Evolutionary conservation across 2,113 vertebrate species (phyloP), one percentile per base, ranked within the genome.

Genomic region (Clarias macrocephalus): DNA sequence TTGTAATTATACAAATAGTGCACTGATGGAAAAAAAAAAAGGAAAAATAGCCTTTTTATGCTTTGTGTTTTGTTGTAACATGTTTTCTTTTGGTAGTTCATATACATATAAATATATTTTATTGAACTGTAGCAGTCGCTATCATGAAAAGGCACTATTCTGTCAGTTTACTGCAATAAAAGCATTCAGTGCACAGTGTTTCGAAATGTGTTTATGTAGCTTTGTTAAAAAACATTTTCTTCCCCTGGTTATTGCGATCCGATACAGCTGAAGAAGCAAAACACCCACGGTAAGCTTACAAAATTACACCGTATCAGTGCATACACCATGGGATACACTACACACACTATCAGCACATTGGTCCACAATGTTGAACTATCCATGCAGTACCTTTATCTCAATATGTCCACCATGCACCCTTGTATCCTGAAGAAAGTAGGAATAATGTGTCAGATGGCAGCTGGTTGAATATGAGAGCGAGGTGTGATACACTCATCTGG

Each of bases 81-180:
- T 85, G 85, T 92, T 92, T 85, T 25, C 28, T 91, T 94, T 93
- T 68, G 79, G 28, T 86, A 89, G 80, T 89, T 68, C 86, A 79
- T 90, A 91, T 90, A 88, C 54, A 68, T 83, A 84, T 86, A 76
- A 57, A 84, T 89, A 86, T 85, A 86, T 89, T 85, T 88, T 92
- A 90, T 92, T 85, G 25, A 91, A 92, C 92, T 92, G 91, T 91
- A 94, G 90, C 90, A 92, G 90, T 92, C 76, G 91, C 93, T 91
- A 91, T 90, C 90, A 88, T 91, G 87, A 92, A 94, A 92, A 92
- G 91, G 87, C 92, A 93, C 92, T 93, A 92, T 91, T 93, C 88
- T 91, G 92, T 94, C 92, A 88, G 88, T 93, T 93, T 89, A 94
- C 91, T 94, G 90, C 91, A 94, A 94, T 94, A 93, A 92, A 91